phyloP scores from a whole-genome alignment of 2,113 vertebrate genomes.

The Crotalus tigris region DNA sequence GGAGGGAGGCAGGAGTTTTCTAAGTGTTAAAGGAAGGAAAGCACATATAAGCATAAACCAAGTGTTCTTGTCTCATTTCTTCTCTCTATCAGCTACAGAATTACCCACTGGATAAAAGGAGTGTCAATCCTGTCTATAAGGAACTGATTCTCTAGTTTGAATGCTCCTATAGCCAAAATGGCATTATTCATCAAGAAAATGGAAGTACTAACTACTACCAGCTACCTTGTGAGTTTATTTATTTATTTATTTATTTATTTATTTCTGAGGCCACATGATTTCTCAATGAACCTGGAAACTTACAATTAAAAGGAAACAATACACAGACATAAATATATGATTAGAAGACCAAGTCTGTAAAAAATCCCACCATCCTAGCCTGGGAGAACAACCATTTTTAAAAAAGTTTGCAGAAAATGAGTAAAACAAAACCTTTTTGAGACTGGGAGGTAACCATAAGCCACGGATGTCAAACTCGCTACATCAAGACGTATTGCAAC shows the following conservation, averaged over 20 bases:
- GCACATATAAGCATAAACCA: neutral
- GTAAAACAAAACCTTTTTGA: neutral
- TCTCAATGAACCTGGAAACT: neutral
- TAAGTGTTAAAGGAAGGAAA: neutral
- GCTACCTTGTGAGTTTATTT: neutral
- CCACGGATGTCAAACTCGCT: too few species aligned
- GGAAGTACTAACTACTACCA: neutral
- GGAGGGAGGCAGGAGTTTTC: neutral
- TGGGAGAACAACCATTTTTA: neutral
- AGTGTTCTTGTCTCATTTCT: neutral
- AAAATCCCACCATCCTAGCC: neutral
- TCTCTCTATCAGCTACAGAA: neutral
- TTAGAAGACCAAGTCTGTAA: neutral
- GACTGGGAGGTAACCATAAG: neutral
- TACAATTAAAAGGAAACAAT: neutral
- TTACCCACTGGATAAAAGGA: neutral
- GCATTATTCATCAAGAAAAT: neutral
- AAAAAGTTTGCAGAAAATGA: neutral
- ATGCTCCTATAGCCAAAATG: neutral
- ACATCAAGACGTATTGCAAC: too few species aligned
- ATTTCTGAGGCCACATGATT: neutral
- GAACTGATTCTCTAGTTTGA: neutral
- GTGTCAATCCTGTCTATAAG: neutral
- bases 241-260: neutral
- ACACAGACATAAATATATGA: neutral